Evolutionary conservation across 2,797 vertebrate genomes (phyloP).

Genomic region (Sebastes itinus): DNA sequence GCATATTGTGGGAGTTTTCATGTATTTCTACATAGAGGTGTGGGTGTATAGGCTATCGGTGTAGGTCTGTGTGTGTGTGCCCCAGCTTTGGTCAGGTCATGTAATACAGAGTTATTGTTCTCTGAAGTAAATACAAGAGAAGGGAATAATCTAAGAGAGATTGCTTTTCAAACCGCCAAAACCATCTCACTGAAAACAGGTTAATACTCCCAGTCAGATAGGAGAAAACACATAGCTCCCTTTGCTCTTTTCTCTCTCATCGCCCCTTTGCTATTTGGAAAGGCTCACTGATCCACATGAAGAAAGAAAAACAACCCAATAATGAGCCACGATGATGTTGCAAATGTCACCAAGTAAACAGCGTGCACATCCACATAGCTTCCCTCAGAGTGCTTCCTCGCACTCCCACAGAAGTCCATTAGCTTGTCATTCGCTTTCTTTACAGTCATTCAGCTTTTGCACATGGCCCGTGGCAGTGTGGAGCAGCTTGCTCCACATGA

Average conservation of each 20-base stretch:
- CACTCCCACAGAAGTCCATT: conserved; percentile 70
- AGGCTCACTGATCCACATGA: not conserved
- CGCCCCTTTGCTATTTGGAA: conserved; percentile 7
- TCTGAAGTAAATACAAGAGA: conserved; percentile 55
- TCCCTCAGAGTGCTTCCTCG: conserved; percentile 57
- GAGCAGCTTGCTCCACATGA: conserved; percentile 73
- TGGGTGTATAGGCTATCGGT: conserved; percentile 14
- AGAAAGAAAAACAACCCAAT: conserved; percentile 18
- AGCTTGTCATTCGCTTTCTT: conserved; percentile 70
- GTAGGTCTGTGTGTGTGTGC: conserved; percentile 20
- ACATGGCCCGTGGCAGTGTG: conserved; percentile 70
- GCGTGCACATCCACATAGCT: conserved; percentile 35
- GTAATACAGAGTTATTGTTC: conserved; percentile 60
- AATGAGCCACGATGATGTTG: conserved; percentile 45
- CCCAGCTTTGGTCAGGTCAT: conserved; percentile 35
- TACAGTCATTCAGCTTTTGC: conserved; percentile 78
- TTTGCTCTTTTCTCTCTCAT: not conserved
- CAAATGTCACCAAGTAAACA: conserved; percentile 68
- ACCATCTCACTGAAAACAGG: conserved; percentile 23
- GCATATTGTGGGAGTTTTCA: conserved; percentile 12
- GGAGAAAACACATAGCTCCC: conserved; percentile 4
- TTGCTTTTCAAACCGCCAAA: conserved; percentile 43
- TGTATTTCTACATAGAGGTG: conserved; percentile 26
- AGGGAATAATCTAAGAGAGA: conserved; percentile 47
- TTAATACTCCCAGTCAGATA: conserved; percentile 18